A percentile compares a stretch with the other conserved stretches of the same genome.
Evolutionary conservation across 2,888 invertebrate species (phyloP).

Genomic region (Phaedon cochleariae): DNA sequence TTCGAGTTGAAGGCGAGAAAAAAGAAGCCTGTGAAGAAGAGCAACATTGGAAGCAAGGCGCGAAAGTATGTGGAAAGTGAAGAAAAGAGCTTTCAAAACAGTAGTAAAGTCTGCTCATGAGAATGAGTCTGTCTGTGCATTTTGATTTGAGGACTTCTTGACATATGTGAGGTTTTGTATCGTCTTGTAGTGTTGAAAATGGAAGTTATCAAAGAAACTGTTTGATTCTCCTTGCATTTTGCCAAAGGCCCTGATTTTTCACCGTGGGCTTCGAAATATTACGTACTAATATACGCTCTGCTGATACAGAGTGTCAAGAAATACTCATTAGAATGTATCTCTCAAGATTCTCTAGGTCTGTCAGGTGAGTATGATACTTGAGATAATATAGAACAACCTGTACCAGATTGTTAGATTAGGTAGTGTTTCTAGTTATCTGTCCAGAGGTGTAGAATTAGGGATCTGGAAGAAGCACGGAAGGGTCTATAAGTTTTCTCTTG

Average conservation of each 20-base stretch:
- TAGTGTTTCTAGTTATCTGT: slow-evolving; percentile 36
- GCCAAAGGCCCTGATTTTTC: too few species aligned
- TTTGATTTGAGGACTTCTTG: neutral
- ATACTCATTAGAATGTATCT: too few species aligned
- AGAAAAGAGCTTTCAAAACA: too few species aligned
- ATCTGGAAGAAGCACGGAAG: slow-evolving; percentile 40
- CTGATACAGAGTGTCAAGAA: too few species aligned
- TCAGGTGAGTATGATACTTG: too few species aligned
- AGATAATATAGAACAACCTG: too few species aligned
- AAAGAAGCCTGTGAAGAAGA: slow-evolving; percentile 17
- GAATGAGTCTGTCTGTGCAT: neutral
- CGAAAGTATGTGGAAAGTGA: neutral
- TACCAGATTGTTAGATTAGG: slow-evolving; percentile 26
- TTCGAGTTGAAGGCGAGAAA: slow-evolving; percentile 33
- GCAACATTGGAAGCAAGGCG: neutral
- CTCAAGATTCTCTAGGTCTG: too few species aligned
- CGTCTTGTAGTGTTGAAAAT: neutral
- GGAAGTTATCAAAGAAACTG: too few species aligned
- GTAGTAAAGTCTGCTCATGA: neutral
- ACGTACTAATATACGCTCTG: too few species aligned
- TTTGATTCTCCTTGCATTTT: too few species aligned
- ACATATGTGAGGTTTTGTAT: neutral
- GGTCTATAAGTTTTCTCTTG: slow-evolving; percentile 36
- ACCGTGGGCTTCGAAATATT: too few species aligned
- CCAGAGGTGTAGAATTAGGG: slow-evolving; percentile 42